These are phyloP conservation scores for Cygnus olor DNA, from an alignment of 2,797 vertebrate genomes.

Conservation along the genomic window DNA sequence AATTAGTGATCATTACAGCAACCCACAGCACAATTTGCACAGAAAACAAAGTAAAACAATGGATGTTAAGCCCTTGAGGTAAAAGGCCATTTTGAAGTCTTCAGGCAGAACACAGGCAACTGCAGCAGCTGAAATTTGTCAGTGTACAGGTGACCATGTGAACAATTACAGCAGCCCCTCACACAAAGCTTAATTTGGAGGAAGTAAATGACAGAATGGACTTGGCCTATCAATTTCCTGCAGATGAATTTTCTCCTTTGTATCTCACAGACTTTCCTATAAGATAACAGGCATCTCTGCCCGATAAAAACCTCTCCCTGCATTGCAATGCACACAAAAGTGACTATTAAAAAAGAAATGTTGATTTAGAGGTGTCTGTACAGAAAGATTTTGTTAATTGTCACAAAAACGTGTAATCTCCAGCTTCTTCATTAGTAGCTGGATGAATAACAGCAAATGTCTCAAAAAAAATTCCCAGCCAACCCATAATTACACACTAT, in stretches of 20 bases:
- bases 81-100: not conserved
- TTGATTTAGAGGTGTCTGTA: not conserved
- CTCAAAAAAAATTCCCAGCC: not conserved
- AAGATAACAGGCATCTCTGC: not conserved
- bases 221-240: not conserved
- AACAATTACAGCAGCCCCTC: not conserved
- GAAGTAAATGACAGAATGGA: not conserved
- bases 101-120: not conserved
- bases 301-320: not conserved
- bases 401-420: not conserved
- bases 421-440: not conserved
- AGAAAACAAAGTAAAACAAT: not conserved
- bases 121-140: not conserved
- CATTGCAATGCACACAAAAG: not conserved
- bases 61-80: not conserved
- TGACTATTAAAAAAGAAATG: not conserved
- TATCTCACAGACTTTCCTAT: not conserved
- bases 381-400: not conserved
- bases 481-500: not conserved
- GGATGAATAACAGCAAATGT: not conserved
- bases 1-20: not conserved
- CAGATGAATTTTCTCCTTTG: not conserved
- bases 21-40: not conserved
- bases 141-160: not conserved
- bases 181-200: not conserved